A percentile compares a stretch with the other conserved stretches of the same genome.
Evolutionary conservation across 2,888 invertebrate species (phyloP).

Genomic region (Eueremaeus valkanovi): DNA sequence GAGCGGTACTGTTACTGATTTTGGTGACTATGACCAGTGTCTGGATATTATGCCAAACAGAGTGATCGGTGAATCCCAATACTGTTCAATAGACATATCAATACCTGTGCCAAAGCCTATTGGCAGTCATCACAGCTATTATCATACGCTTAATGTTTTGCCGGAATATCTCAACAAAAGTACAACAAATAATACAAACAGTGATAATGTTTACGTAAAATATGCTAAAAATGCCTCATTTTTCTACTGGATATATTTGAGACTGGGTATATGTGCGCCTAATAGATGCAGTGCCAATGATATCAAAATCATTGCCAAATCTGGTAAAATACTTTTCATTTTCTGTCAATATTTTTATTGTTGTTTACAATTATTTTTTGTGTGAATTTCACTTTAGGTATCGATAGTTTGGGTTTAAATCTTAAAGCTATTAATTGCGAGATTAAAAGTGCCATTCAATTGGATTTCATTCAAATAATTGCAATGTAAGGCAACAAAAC

Average conservation of each 20-base stretch:
- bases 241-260: constrained; percentile 41
- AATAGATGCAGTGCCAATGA: no score
- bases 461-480: no score
- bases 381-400: no score
- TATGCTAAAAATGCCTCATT: constrained; percentile 9
- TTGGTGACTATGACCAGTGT: constrained; percentile 39
- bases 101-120: constrained; percentile 23
- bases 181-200: no score
- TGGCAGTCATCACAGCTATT: background rate
- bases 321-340: no score
- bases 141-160: background rate
- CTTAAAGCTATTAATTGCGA: no score
- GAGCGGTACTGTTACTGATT: constrained; percentile 25
- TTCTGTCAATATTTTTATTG: no score
- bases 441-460: no score
- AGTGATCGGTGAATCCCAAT: constrained; percentile 27
- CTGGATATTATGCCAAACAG: background rate
- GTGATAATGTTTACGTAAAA: background rate
- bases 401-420: no score
- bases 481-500: no score
- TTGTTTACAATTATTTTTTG: no score
- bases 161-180: background rate
- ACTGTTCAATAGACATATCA: constrained; percentile 36
- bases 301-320: no score
- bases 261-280: constrained; percentile 42